phyloP scores from a whole-genome alignment of 2,888 invertebrate species.

The Bellardia bayeri region DNA sequence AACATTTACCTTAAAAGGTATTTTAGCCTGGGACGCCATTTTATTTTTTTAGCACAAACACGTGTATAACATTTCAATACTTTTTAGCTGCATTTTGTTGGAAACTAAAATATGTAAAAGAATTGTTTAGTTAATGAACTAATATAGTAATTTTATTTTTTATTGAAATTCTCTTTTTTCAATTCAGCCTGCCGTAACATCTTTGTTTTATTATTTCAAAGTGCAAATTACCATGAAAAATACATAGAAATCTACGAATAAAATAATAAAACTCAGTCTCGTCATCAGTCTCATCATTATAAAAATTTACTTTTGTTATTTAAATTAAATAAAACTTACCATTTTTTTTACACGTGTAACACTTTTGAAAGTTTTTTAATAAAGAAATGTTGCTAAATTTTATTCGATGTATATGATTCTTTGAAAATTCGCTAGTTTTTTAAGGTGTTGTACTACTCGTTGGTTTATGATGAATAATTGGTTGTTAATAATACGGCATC shows the following conservation, averaged over 20 bases:
- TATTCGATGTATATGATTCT: slow-evolving; percentile 29
- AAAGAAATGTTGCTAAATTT: background rate
- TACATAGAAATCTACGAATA: slow-evolving; percentile 70
- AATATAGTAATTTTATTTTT: too few species aligned
- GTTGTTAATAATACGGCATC: background rate
- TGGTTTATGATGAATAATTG: background rate
- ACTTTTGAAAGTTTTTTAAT: background rate
- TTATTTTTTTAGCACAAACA: slow-evolving; percentile 14
- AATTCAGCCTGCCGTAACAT: slow-evolving; percentile 74
- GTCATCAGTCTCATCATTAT: slow-evolving; percentile 82
- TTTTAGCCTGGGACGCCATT: background rate
- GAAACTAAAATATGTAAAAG: background rate
- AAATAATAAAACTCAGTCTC: slow-evolving; percentile 79
- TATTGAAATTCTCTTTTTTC: slow-evolving; percentile 3
- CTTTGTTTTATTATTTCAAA: slow-evolving; percentile 59
- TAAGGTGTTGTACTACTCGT: background rate
- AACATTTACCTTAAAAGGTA: background rate
- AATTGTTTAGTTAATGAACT: too few species aligned
- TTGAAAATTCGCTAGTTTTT: slow-evolving; percentile 48
- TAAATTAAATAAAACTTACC: background rate
- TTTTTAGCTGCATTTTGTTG: background rate
- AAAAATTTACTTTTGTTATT: slow-evolving; percentile 12
- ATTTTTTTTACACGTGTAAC: slow-evolving; percentile 13
- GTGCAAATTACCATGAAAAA: slow-evolving; percentile 73
- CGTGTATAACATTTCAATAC: background rate